phyloP scores from a whole-genome alignment of 2,797 vertebrate genomes.

The Lacerta agilis region DNA sequence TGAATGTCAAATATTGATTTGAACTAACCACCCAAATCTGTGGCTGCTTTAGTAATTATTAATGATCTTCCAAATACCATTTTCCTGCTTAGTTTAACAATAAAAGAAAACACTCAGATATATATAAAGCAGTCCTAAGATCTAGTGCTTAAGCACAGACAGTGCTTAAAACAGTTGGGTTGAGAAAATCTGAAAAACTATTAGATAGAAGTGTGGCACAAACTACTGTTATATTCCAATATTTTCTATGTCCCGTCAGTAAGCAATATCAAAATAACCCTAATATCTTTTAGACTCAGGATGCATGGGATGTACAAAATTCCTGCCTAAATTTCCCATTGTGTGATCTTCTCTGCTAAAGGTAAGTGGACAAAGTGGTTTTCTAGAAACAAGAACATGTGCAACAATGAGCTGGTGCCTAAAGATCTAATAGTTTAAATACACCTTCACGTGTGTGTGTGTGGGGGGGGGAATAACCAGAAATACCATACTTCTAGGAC shows the following conservation, averaged over 20 bases:
- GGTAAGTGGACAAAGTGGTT: neutral
- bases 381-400: neutral
- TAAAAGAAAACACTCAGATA: neutral
- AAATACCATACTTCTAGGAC: neutral
- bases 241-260: neutral
- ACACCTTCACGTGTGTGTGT: neutral
- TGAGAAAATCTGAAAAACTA: neutral
- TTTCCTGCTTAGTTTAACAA: neutral
- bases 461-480: neutral
- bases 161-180: neutral
- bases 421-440: neutral
- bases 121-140: neutral
- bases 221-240: neutral
- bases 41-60: neutral
- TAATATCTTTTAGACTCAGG: neutral
- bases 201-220: neutral
- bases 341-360: neutral
- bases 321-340: neutral
- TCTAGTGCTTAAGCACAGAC: neutral
- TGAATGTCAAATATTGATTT: constrained; percentile 4
- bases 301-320: neutral
- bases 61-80: neutral
- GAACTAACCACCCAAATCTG: neutral
- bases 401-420: neutral
- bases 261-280: neutral